Conservation (phyloP, 2,888 invertebrate genomes). For the Agapetus fuscipes region DNA sequence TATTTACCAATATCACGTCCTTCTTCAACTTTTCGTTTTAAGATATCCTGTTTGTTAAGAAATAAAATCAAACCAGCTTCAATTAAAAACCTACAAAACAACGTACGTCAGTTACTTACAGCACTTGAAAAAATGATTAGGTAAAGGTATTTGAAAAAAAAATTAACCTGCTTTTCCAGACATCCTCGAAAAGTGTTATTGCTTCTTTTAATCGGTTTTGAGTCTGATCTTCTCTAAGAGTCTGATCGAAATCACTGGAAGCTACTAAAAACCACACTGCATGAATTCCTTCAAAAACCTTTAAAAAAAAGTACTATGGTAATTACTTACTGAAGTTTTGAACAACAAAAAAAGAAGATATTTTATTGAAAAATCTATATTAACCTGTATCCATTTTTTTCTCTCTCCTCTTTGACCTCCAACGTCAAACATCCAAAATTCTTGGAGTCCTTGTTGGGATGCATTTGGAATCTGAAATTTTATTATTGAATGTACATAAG, state of each 20-base stretch:
- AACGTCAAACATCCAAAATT: constrained; percentile 77
- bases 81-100: constrained; percentile 51
- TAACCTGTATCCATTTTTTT: constrained; percentile 71
- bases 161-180: constrained; percentile 62
- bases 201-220: constrained; percentile 67
- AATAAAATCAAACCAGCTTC: constrained; percentile 71
- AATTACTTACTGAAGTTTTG: too few species aligned
- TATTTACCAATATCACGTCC: constrained; percentile 54
- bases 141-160: too few species aligned
- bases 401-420: constrained; percentile 76
- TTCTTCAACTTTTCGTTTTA: constrained; percentile 59
- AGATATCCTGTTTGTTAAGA: constrained; percentile 71
- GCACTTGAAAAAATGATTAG: too few species aligned
- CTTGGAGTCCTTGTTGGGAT: constrained; percentile 59
- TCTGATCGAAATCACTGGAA: constrained; percentile 72
- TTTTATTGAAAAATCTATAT: constrained; percentile 4
- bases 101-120: too few species aligned
- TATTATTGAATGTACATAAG: neutral
- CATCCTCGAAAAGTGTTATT: constrained; percentile 60
- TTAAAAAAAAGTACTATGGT: constrained; percentile 18
- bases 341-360: neutral
- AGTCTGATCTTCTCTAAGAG: constrained; percentile 55
- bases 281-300: constrained; percentile 74
- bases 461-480: constrained; percentile 39
- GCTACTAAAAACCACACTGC: constrained; percentile 75